Conservation (phyloP, 2,113 vertebrate species). For the Pelmatolapia mariae region DNA sequence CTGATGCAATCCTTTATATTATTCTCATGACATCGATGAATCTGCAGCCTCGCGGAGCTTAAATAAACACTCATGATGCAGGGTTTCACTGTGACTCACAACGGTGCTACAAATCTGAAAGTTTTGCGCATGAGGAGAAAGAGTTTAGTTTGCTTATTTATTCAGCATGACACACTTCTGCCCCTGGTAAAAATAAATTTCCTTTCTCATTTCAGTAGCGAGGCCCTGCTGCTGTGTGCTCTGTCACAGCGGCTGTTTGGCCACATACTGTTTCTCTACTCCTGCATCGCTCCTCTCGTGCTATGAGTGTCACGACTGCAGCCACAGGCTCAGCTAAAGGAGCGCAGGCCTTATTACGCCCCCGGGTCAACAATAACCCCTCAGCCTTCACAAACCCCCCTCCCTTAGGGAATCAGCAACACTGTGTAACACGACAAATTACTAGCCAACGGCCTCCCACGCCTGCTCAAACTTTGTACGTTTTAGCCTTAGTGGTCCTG, state of each 20-base stretch:
- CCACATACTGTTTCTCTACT: slow-evolving; percentile 19
- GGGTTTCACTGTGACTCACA: neutral
- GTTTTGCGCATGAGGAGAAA: neutral
- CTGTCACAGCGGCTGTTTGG: slow-evolving; percentile 15
- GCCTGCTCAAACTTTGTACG: slow-evolving; percentile 21
- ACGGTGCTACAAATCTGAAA: neutral
- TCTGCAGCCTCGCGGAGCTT: neutral
- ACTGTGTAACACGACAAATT: slow-evolving; percentile 44
- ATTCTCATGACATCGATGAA: neutral
- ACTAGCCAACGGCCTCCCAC: slow-evolving; percentile 15
- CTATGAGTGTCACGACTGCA: slow-evolving; percentile 37
- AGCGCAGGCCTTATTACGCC: slow-evolving; percentile 32
- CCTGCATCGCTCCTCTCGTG: slow-evolving; percentile 2
- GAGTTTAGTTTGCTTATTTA: neutral
- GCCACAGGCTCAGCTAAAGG: slow-evolving; percentile 21
- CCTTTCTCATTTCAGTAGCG: slow-evolving; percentile 2
- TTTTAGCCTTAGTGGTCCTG: neutral
- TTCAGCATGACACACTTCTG: neutral
- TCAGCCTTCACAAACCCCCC: slow-evolving; percentile 15
- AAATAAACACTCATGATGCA: neutral
- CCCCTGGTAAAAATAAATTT: slow-evolving; percentile 21
- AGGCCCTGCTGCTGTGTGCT: neutral
- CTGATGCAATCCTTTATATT: neutral
- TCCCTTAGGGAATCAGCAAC: slow-evolving; percentile 42
- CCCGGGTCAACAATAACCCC: slow-evolving; percentile 40